These are phyloP conservation scores for Campylomormyrus tamandua DNA, from an alignment of 2,113 vertebrate genomes.

Conservation along the genomic window DNA sequence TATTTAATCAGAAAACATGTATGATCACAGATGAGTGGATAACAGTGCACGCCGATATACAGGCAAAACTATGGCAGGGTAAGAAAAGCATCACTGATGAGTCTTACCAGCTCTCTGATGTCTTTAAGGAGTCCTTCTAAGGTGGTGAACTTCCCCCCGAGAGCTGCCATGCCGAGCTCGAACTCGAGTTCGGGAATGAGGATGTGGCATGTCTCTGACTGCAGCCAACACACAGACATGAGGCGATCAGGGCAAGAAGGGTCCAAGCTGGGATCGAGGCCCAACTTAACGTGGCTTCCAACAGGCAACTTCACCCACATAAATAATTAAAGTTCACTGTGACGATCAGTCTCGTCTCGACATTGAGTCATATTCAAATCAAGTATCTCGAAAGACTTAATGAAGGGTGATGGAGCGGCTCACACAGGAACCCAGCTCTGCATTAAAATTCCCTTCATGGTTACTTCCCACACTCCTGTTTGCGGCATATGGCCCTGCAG, in stretches of 20 bases:
- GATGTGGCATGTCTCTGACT: slow-evolving; percentile 84
- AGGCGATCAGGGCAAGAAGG: neutral
- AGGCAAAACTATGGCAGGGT: neutral
- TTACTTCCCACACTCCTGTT: neutral
- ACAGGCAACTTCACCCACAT: neutral
- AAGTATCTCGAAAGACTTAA: neutral
- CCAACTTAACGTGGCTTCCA: neutral
- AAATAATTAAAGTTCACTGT: neutral
- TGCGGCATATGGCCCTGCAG: neutral
- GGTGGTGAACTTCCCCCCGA: slow-evolving; percentile 91
- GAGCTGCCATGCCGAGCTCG: slow-evolving; percentile 84
- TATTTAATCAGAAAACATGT: too few relatives aligned
- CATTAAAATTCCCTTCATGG: neutral
- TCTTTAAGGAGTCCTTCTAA: slow-evolving; percentile 86
- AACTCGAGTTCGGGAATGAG: slow-evolving; percentile 89
- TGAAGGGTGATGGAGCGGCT: neutral
- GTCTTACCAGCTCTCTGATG: slow-evolving; percentile 74
- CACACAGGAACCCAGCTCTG: neutral
- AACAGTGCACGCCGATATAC: neutral
- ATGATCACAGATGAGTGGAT: neutral
- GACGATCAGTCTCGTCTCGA: neutral
- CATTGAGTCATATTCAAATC: neutral
- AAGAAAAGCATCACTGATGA: neutral
- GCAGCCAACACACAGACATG: slow-evolving; percentile 5
- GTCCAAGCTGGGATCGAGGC: neutral